Conservation (phyloP, 2,888 invertebrate species). For the Agonopterix alstromeriana region DNA sequence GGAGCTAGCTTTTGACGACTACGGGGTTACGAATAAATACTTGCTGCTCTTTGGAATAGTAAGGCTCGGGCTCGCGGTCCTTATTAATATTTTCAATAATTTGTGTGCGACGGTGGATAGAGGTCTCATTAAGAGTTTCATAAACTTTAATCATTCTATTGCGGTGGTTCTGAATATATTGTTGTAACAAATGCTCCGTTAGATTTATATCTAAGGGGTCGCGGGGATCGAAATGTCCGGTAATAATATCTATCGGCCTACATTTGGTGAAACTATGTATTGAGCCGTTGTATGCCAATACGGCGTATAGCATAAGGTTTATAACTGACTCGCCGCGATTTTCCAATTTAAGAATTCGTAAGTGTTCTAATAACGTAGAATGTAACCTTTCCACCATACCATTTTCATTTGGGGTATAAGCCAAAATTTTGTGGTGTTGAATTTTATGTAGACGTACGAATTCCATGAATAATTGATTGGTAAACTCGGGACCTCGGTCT, state of each 20-base stretch:
- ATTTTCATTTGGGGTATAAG: slow-evolving; percentile 13
- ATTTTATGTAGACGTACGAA: slow-evolving; percentile 12
- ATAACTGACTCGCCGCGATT: slow-evolving; percentile 2
- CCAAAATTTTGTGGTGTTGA: slow-evolving; percentile 8
- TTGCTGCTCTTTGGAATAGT: slow-evolving; percentile 6
- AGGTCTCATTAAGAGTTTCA: background rate
- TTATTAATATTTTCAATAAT: background rate
- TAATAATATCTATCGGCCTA: background rate
- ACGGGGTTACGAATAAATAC: slow-evolving; percentile 10
- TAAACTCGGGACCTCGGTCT: slow-evolving; percentile 10
- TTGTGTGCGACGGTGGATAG: background rate
- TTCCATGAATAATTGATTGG: slow-evolving; percentile 11
- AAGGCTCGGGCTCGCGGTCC: background rate
- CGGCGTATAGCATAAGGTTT: slow-evolving; percentile 5
- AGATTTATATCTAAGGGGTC: background rate
- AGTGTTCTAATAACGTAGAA: background rate
- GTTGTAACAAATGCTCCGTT: background rate
- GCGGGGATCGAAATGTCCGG: background rate
- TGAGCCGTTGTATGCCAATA: background rate
- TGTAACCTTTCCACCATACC: slow-evolving; percentile 11
- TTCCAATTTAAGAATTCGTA: slow-evolving; percentile 6
- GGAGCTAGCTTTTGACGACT: slow-evolving; percentile 8
- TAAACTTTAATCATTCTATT: background rate
- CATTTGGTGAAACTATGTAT: background rate
- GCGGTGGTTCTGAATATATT: background rate